Evolutionary conservation across 2,888 invertebrate genomes (phyloP), one percentile per base, ranked within the genome.

Genomic region (Trichopoda pennipes): DNA sequence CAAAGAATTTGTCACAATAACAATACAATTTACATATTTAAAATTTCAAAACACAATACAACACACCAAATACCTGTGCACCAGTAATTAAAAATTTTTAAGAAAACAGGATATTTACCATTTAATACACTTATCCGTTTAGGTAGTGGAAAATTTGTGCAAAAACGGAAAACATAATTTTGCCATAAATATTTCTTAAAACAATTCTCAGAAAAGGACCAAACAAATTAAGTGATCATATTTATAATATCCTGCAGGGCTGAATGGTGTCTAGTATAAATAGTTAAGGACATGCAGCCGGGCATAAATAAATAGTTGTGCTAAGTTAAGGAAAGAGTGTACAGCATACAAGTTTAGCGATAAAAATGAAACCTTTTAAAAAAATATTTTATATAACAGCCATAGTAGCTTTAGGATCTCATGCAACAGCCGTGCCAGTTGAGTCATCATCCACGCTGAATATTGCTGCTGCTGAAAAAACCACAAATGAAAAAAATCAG

Each of bases 391-490:
- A 68, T n/a, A 44, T 82, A 61, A 72, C 75, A 51, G 82, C 72
- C 75, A 79, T 82, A 76, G 7, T 76, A 72, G 61, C 68, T 14
- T 76, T 82, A 63, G 82, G 61, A 63, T 49, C 72, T 38, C 66
- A 68, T 19, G 56, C 68, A 23, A 19, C 17, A 9, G 66, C 79
- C 1, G 72, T 68, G n/a, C 82, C 82, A 8, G 28, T 79, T 12
- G 82, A 79, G 1, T 10, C 74, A 21, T 14, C 75, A 21, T 1
- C 49, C 1, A 14, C 32, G 17, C 28, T 12, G 21, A 17, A 61
- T 17, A n/a, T n/a, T n/a, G 3, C 28, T 28, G 28, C 28, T 4
- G 16, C 23, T 12, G 64, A 21, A 14, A 28, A 69, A 17, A 19
- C 47, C 7, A 38, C 32, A 23, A 32, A 38, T 49, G 60, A 19